Evolutionary conservation across 2,113 vertebrate species (phyloP).

Genomic region (Pleuronectes platessa): DNA sequence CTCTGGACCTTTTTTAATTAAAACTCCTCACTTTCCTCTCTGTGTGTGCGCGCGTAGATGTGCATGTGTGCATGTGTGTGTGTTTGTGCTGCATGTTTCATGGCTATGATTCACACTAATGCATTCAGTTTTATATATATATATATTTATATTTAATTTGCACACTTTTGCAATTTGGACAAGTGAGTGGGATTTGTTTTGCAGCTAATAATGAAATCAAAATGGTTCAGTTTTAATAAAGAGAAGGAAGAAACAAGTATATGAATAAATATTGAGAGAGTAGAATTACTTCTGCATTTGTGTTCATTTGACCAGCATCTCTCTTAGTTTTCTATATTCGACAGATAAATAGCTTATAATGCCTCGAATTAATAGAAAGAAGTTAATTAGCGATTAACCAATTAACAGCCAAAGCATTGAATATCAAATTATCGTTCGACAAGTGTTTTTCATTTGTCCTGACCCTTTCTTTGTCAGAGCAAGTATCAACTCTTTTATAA

Average conservation of each 20-base stretch:
- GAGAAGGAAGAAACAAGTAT: background rate
- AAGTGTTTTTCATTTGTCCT: background rate
- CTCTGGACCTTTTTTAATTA: conserved; percentile 71
- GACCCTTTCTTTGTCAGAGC: background rate
- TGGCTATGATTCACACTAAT: conserved; percentile 14
- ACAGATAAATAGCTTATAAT: no score
- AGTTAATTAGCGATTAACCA: no score
- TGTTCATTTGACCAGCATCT: no score
- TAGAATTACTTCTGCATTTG: background rate
- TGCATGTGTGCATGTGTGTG: background rate
- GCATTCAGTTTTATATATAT: background rate
- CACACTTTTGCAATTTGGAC: background rate
- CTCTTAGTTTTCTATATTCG: no score
- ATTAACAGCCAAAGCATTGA: background rate
- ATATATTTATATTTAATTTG: background rate
- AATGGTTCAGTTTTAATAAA: background rate
- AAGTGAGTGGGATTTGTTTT: background rate
- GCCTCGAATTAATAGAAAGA: no score
- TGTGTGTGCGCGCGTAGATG: background rate
- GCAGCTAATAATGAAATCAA: no score
- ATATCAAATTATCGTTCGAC: background rate
- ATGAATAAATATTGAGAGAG: background rate
- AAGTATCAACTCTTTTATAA: conserved; percentile 1
- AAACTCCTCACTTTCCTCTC: conserved; percentile 53
- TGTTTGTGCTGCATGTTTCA: conserved; percentile 8